phyloP scores from a whole-genome alignment of 2,113 vertebrate genomes.

The Gavialis gangeticus region DNA sequence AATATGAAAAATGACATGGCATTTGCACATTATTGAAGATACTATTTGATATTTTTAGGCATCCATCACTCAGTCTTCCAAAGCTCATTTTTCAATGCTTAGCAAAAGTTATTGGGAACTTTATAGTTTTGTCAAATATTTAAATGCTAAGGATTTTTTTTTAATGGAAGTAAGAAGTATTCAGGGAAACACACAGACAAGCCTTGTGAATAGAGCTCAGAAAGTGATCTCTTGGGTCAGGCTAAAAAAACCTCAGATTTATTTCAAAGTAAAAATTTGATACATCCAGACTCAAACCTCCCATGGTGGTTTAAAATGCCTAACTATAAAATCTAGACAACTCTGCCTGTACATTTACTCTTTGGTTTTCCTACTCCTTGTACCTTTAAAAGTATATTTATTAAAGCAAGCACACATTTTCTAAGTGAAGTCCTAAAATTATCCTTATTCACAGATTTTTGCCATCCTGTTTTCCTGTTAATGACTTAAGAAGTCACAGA shows the following conservation, averaged over 20 bases:
- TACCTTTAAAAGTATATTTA: background rate
- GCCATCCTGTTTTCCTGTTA: too few species aligned
- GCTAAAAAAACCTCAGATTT: background rate
- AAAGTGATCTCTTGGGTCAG: accelerated
- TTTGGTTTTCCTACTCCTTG: background rate
- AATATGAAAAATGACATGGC: slow-evolving; percentile 41
- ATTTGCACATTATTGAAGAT: slow-evolving; percentile 51
- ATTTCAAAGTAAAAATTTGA: background rate
- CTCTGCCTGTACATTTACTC: background rate
- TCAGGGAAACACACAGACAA: background rate
- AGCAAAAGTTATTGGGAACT: background rate
- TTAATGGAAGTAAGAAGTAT: background rate
- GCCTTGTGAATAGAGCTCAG: background rate
- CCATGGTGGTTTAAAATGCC: background rate
- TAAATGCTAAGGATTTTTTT: accelerated
- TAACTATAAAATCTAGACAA: background rate
- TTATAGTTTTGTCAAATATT: background rate
- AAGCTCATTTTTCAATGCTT: slow-evolving; percentile 31
- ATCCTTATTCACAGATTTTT: too few species aligned
- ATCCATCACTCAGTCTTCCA: slow-evolving; percentile 42
- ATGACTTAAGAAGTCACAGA: too few species aligned
- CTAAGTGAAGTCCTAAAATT: too few species aligned
- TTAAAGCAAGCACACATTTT: background rate
- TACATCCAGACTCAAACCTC: background rate
- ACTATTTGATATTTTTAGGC: slow-evolving; percentile 60